Base-by-base conservation (phyloP, 1,140 invertebrate species). In the Dufourea novaeangliae region DNA sequence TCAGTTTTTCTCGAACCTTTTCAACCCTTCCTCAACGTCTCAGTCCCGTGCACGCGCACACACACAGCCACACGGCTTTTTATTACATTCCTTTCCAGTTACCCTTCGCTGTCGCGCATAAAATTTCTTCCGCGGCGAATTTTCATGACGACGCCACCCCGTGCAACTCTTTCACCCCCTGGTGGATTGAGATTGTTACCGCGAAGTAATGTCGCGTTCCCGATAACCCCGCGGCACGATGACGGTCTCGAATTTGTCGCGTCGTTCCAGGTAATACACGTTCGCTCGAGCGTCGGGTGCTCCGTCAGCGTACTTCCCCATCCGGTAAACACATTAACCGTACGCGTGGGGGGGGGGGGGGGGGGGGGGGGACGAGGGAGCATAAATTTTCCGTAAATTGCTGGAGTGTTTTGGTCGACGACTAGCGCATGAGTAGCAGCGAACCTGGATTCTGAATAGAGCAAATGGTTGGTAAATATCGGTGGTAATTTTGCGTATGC, bases 161-260 rank as follows among this genome's bases (percentile, higher is more conserved):
- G 27, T 34, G 56, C 14, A 34, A 59, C 17, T 34, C 57, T 20
- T 8, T 10, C 7, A 32, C n/a, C n/a, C n/a, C n/a, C n/a, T n/a
- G n/a, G n/a, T n/a, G 57, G 32, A 61, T 61, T 37, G 32, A 61
- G 57, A 61, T 61, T 61, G 57, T 37, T 61, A 29, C n/a, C 57
- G 29, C 17, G 20, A 34, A 61, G 32, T 29, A 61, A 61, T 22
- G 32, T 32, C 32, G 32, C n/a, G n/a, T n/a, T 61, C 22, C 57
- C 57, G 29, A 66, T 66, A 44, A 66, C 22, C 29, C 61, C 25
- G n/a, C 44, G 29, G 27, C 44, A 14, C 41, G 44, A 46, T 46
- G 29, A 52, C 44, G n/a, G 25, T 34, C 46, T 29, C 27, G 44
- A 67, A 67, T 67, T 52, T 52, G 44, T 44, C 64, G 61, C 61